Evolutionary conservation across 37 sponge, comb jelly and placozoan species (phyloP).

Genomic region (Axinella damicornis): DNA sequence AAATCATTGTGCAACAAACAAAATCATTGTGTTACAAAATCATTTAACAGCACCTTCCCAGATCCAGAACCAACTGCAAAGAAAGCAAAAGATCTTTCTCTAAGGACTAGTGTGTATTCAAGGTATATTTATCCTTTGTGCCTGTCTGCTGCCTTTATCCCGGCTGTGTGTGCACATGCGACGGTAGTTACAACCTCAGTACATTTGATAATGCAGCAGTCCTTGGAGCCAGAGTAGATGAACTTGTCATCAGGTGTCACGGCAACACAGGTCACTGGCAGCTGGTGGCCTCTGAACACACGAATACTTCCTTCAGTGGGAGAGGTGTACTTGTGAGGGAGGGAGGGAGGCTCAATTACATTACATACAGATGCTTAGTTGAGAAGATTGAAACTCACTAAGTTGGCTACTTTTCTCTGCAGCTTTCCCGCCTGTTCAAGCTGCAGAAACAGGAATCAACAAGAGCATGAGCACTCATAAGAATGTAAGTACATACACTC

Average conservation of each 20-base stretch:
- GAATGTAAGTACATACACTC: too few species aligned
- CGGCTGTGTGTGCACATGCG: too few species aligned
- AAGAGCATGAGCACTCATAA: background rate
- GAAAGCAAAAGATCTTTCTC: too few species aligned
- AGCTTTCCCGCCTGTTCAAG: slow-evolving; percentile 74
- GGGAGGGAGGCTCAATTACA: too few species aligned
- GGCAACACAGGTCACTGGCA: slow-evolving; percentile 86
- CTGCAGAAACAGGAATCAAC: slow-evolving; percentile 43
- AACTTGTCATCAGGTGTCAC: slow-evolving; percentile 74
- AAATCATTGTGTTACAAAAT: too few species aligned
- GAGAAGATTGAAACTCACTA: slow-evolving; percentile 26
- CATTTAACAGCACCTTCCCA: too few species aligned
- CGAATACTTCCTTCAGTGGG: slow-evolving; percentile 50
- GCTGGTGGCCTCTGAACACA: slow-evolving; percentile 72
- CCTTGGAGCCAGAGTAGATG: slow-evolving; percentile 86
- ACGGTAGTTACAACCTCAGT: background rate
- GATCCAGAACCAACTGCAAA: too few species aligned
- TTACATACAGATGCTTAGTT: too few species aligned
- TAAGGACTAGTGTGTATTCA: too few species aligned
- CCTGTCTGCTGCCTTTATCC: too few species aligned
- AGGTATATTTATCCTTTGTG: too few species aligned
- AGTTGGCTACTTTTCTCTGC: slow-evolving; percentile 76
- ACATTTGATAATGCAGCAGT: slow-evolving; percentile 94
- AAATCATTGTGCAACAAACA: too few species aligned
- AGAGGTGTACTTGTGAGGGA: slow-evolving; percentile 52